Conservation (phyloP, 2,113 vertebrate species). For the Callopanchax toddi region DNA sequence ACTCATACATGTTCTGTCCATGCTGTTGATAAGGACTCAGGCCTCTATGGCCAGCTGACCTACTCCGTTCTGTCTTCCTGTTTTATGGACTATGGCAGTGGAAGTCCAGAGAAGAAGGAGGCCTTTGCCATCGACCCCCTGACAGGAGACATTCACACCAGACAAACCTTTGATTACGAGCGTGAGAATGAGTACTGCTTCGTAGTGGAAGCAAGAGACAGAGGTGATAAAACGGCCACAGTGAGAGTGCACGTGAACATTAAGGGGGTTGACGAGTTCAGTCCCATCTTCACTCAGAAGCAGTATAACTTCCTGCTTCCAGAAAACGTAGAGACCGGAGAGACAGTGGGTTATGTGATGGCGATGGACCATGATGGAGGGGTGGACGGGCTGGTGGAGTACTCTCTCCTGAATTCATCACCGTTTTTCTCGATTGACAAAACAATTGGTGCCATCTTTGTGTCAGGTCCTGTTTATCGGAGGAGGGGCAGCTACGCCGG, state of each 20-base stretch:
- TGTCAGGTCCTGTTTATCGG: slow-evolving; percentile 76
- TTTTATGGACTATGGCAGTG: slow-evolving; percentile 73
- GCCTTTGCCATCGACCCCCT: slow-evolving; percentile 87
- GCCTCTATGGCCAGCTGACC: slow-evolving; percentile 85
- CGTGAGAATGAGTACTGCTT: slow-evolving; percentile 84
- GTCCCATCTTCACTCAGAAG: slow-evolving; percentile 88
- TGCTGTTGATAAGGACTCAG: slow-evolving; percentile 89
- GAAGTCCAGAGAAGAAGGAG: slow-evolving; percentile 74
- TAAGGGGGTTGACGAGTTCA: slow-evolving; percentile 90
- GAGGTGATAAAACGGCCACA: slow-evolving; percentile 82
- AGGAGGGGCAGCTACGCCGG: slow-evolving; percentile 60
- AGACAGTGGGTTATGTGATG: slow-evolving; percentile 85
- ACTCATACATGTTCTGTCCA: slow-evolving; percentile 82
- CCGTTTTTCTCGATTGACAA: slow-evolving; percentile 86
- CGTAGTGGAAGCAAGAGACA: slow-evolving; percentile 88
- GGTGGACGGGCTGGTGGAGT: slow-evolving; percentile 86
- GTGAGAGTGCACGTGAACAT: slow-evolving; percentile 84
- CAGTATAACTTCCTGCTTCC: slow-evolving; percentile 86
- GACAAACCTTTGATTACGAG: slow-evolving; percentile 90
- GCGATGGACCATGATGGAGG: slow-evolving; percentile 89
- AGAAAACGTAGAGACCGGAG: slow-evolving; percentile 72
- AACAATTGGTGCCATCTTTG: slow-evolving; percentile 85
- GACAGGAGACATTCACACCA: slow-evolving; percentile 87
- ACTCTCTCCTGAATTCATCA: slow-evolving; percentile 81
- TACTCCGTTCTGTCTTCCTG: slow-evolving; percentile 89